A percentile compares a stretch with the other conserved stretches of the same genome.
phyloP scores from a whole-genome alignment of 1,140 invertebrate species.

The Brachionus sp. region DNA sequence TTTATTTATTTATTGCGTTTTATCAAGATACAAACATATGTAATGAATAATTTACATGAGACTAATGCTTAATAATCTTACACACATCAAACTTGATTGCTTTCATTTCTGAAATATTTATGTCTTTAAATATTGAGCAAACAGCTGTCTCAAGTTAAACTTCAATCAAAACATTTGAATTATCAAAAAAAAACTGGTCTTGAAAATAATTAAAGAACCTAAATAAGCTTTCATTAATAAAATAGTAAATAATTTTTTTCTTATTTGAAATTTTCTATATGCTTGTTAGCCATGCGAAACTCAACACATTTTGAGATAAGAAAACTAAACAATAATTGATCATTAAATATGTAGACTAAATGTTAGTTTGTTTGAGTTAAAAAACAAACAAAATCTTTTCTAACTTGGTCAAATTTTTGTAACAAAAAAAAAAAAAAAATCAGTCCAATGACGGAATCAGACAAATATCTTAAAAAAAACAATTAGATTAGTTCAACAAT shows the following conservation, averaged over 20 bases:
- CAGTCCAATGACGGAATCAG: not conserved
- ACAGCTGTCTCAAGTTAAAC: not conserved
- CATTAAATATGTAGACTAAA: not conserved
- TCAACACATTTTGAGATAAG: not conserved
- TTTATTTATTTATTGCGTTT: constrained; percentile 5
- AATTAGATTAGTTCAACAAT: not conserved
- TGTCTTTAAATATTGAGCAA: not conserved
- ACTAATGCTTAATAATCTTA: not conserved
- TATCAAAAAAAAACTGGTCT: not conserved
- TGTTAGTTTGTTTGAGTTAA: not conserved
- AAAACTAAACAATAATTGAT: not conserved
- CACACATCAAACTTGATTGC: not conserved
- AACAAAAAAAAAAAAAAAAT: not conserved
- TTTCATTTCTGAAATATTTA: not conserved
- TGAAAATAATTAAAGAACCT: not conserved
- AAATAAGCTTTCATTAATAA: not conserved
- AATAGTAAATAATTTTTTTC: not conserved
- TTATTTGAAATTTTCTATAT: not conserved
- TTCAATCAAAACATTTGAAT: not conserved
- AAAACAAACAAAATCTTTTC: not conserved
- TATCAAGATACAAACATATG: constrained; percentile 4
- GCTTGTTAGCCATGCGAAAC: not conserved
- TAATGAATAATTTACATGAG: not conserved
- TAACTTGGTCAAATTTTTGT: not conserved
- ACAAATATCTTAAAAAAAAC: not conserved